These are phyloP conservation scores for Octomys mimax DNA, from an alignment of 2,797 vertebrate genomes.

Conservation along the genomic window DNA sequence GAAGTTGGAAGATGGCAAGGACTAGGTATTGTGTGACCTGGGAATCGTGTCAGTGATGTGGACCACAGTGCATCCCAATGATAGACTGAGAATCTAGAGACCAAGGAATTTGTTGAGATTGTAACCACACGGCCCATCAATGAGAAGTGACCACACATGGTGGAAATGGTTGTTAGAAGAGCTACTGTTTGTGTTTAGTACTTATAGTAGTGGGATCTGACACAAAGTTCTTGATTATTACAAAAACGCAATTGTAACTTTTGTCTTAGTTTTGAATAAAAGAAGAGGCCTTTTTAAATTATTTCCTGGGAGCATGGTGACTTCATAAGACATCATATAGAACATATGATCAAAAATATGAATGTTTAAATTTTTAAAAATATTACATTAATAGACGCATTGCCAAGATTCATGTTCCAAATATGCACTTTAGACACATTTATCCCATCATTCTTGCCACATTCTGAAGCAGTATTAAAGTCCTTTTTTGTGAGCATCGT, in stretches of 20 bases:
- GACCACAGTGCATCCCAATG: neutral
- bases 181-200: neutral
- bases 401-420: no score
- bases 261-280: neutral
- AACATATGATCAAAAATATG: no score
- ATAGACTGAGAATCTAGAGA: neutral
- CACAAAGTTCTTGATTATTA: neutral
- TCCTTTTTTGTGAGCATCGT: no score
- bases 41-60: no score
- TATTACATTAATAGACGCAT: no score
- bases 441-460: no score
- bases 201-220: neutral
- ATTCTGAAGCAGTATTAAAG: no score
- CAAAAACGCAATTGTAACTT: neutral
- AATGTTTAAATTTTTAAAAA: no score
- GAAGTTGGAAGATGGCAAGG: neutral
- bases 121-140: neutral
- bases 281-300: neutral
- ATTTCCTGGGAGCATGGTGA: neutral
- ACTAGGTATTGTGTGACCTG: neutral
- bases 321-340: neutral
- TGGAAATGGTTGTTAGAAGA: neutral
- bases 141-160: neutral
- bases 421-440: no score
- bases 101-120: neutral